These are phyloP conservation scores for Cheiracanthium punctorium DNA, from an alignment of 2,888 invertebrate species.

Conservation along the genomic window DNA sequence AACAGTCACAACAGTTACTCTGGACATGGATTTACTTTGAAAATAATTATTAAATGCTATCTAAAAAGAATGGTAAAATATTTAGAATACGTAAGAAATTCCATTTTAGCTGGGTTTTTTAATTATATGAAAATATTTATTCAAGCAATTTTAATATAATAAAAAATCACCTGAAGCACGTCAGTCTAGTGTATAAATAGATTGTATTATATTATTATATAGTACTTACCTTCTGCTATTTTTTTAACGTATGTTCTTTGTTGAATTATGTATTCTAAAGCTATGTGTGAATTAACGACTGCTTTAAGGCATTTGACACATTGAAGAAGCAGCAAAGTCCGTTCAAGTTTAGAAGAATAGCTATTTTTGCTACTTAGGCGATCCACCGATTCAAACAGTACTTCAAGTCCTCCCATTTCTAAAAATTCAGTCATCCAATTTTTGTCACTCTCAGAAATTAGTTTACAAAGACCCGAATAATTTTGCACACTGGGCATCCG, in stretches of 20 bases:
- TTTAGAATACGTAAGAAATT: too few relatives aligned
- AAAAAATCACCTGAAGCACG: too few relatives aligned
- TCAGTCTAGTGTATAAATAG: too few relatives aligned
- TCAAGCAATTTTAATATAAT: too few relatives aligned
- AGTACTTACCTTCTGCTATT: slow-evolving; percentile 76
- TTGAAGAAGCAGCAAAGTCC: slow-evolving; percentile 77
- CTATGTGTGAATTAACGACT: slow-evolving; percentile 77
- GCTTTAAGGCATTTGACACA: slow-evolving; percentile 77
- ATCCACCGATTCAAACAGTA: slow-evolving; percentile 77
- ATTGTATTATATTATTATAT: too few relatives aligned
- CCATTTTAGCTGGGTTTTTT: too few relatives aligned
- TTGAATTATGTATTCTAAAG: slow-evolving; percentile 76
- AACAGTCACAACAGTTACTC: too few relatives aligned
- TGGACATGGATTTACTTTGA: too few relatives aligned
- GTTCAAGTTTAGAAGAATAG: slow-evolving; percentile 75
- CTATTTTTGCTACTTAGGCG: slow-evolving; percentile 74
- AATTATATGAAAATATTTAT: too few relatives aligned
- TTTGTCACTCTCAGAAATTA: slow-evolving; percentile 73
- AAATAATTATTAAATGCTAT: too few relatives aligned
- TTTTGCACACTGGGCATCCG: slow-evolving; percentile 74
- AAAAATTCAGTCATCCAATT: slow-evolving; percentile 78
- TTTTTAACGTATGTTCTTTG: slow-evolving; percentile 75
- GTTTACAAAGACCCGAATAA: slow-evolving; percentile 74
- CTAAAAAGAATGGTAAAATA: too few relatives aligned
- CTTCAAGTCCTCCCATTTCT: slow-evolving; percentile 76